Evolutionary conservation across 2,888 invertebrate species (phyloP).

Genomic region (Odontothrips loti): DNA sequence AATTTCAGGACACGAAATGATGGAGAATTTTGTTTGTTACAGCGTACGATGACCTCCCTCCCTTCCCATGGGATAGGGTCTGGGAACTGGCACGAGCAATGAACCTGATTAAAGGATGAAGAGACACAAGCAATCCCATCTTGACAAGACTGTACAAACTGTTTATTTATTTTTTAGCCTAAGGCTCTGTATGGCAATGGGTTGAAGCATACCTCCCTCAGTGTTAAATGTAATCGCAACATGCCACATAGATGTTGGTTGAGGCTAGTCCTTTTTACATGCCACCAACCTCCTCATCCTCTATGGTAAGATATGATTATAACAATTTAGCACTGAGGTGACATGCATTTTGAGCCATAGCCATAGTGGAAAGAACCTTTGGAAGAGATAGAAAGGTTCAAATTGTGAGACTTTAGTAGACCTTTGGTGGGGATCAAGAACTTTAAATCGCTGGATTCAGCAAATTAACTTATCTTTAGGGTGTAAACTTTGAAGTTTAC

Average conservation of each 20-base stretch:
- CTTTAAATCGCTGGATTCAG: too few species aligned
- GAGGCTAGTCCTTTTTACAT: neutral
- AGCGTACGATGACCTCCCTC: constrained; percentile 50
- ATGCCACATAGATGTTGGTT: neutral
- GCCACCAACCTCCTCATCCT: neutral
- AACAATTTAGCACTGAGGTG: constrained; percentile 17
- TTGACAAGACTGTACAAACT: constrained; percentile 28
- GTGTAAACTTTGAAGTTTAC: too few species aligned
- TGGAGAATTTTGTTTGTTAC: neutral
- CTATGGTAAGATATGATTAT: neutral
- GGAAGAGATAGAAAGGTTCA: neutral
- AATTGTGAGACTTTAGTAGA: neutral
- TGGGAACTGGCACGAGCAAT: constrained; percentile 52
- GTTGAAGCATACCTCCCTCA: constrained; percentile 26
- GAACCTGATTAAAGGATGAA: constrained; percentile 30
- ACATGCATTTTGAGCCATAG: constrained; percentile 25
- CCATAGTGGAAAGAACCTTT: constrained; percentile 14
- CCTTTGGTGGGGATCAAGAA: neutral
- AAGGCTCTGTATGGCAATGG: constrained; percentile 9
- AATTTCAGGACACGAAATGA: constrained; percentile 30
- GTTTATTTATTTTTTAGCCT: constrained; percentile 27
- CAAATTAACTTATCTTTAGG: too few species aligned
- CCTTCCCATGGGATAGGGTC: constrained; percentile 76
- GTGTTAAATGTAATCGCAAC: constrained; percentile 19
- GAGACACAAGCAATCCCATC: neutral